A percentile compares a stretch with the other conserved stretches of the same genome.
Conservation (phyloP, 1,140 invertebrate genomes). For the Nomia melanderi region DNA sequence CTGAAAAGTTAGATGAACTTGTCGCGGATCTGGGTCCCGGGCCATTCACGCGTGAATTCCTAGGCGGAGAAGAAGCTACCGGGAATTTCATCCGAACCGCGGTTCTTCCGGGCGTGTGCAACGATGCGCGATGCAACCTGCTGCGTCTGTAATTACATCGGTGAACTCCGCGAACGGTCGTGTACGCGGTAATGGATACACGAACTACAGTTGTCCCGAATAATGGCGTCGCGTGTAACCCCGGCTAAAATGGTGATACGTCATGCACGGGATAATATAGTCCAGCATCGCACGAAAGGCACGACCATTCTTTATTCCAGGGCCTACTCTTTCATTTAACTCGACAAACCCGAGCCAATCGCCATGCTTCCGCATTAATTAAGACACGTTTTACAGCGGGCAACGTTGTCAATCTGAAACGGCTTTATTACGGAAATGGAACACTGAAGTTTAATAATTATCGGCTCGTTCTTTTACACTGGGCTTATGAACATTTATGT, state of each 20-base stretch:
- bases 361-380: too few species aligned
- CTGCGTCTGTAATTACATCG: slow-evolving; percentile 32
- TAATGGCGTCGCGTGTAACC: slow-evolving; percentile 52
- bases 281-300: background rate
- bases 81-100: background rate
- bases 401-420: too few species aligned
- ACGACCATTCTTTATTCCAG: too few species aligned
- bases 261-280: slow-evolving; percentile 31
- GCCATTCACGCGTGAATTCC: background rate
- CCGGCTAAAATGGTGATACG: slow-evolving; percentile 44
- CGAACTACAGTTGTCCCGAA: slow-evolving; percentile 46
- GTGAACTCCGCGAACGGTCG: slow-evolving; percentile 27
- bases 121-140: slow-evolving; percentile 10
- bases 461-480: too few species aligned
- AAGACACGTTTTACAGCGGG: too few species aligned
- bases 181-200: slow-evolving; percentile 58
- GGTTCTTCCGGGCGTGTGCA: slow-evolving; percentile 2
- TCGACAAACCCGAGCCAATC: too few species aligned
- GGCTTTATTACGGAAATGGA: too few species aligned
- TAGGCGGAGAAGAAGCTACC: background rate
- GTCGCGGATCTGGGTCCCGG: too few species aligned
- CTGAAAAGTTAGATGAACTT: too few species aligned
- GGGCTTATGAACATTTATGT: too few species aligned
- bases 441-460: too few species aligned
- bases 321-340: too few species aligned